These are phyloP conservation scores for Tipula unca DNA, from an alignment of 2,888 invertebrate genomes.

Conservation along the genomic window DNA sequence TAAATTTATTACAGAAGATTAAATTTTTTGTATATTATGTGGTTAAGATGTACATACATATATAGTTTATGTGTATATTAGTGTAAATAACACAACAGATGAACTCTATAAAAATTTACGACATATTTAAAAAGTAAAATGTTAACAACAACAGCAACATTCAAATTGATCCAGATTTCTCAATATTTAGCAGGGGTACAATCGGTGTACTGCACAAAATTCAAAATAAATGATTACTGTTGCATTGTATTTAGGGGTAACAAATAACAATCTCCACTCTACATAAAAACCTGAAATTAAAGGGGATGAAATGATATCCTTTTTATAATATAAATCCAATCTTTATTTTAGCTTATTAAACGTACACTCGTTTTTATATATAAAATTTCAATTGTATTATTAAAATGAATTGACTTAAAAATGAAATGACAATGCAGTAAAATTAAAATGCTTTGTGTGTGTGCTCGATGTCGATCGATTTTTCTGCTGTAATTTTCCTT, in stretches of 20 bases:
- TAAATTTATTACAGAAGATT: neutral
- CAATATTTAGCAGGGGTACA: neutral
- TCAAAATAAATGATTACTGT: neutral
- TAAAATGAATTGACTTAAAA: neutral
- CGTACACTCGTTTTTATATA: neutral
- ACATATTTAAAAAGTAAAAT: neutral
- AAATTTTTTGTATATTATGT: neutral
- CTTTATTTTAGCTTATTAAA: neutral
- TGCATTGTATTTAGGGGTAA: neutral
- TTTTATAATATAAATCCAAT: neutral
- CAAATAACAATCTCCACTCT: neutral
- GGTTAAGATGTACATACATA: neutral
- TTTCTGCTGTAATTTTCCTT: neutral
- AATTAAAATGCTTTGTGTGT: neutral
- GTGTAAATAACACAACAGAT: neutral
- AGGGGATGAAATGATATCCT: neutral
- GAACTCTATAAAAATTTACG: neutral
- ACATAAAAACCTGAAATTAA: neutral
- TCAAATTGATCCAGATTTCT: neutral
- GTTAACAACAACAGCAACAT: neutral
- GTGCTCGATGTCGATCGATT: neutral
- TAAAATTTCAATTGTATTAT: conserved; percentile 8
- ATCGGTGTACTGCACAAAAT: neutral
- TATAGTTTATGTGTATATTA: neutral
- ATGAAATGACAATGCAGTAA: neutral